phyloP scores from a whole-genome alignment of 2,888 invertebrate species.

The Bhutanitis thaidina region DNA sequence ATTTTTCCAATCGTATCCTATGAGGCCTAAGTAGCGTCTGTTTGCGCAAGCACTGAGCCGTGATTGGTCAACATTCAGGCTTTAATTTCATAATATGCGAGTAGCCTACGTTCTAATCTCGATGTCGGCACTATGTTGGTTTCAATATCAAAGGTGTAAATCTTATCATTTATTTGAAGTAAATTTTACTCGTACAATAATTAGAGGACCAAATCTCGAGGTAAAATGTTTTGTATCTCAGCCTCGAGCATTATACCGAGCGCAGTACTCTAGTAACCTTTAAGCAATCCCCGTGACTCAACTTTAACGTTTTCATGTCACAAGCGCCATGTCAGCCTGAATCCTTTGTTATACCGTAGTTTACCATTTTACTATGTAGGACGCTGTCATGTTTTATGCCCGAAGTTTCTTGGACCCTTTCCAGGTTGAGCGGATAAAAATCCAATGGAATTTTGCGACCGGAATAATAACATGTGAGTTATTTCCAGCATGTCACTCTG shows the following conservation, averaged over 20 bases:
- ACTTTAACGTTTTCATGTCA: constrained; percentile 39
- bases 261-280: constrained; percentile 6
- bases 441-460: constrained; percentile 47
- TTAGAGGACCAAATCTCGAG: constrained; percentile 1
- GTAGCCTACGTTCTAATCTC: too few relatives aligned
- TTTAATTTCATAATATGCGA: too few relatives aligned
- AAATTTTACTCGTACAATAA: neutral
- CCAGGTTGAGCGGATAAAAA: constrained; percentile 51
- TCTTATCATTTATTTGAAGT: too few relatives aligned
- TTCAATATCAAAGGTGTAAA: too few relatives aligned
- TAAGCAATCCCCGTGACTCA: constrained; percentile 28
- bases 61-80: too few relatives aligned
- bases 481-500: constrained; percentile 38
- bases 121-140: too few relatives aligned
- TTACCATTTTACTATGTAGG: constrained; percentile 46
- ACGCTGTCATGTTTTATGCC: constrained; percentile 51
- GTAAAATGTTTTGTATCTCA: neutral
- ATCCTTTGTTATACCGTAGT: constrained; percentile 35
- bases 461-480: constrained; percentile 33
- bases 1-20: too few relatives aligned
- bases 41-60: too few relatives aligned
- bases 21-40: too few relatives aligned
- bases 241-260: neutral
- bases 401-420: constrained; percentile 61
- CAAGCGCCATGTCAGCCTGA: constrained; percentile 32